A percentile compares a stretch with the other conserved stretches of the same genome.
Evolutionary conservation across 2,113 vertebrate species (phyloP).

Genomic region (Martes martes): DNA sequence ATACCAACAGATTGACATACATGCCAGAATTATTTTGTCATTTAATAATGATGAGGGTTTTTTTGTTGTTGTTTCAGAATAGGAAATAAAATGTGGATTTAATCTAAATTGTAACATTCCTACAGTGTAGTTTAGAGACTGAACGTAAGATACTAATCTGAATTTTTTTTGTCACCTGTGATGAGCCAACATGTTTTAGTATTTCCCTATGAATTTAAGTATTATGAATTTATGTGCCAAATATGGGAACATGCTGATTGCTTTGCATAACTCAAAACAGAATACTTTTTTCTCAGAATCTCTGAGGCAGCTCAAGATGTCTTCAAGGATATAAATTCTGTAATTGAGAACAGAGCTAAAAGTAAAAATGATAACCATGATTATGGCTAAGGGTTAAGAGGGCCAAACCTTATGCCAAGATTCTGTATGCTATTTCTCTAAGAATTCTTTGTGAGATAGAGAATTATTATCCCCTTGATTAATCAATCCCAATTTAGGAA

Average conservation of each 20-base stretch:
- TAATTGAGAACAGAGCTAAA: conserved; percentile 62
- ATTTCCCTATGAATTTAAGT: conserved; percentile 34
- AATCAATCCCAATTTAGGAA: conserved; percentile 1
- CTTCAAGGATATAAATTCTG: conserved; percentile 42
- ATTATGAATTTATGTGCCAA: conserved; percentile 18
- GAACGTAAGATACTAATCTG: neutral
- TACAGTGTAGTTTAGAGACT: conserved; percentile 46
- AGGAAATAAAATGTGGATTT: conserved; percentile 22
- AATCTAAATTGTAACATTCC: neutral
- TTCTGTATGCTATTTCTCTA: neutral
- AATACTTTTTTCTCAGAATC: neutral
- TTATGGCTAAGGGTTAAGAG: neutral
- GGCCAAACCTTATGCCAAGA: neutral
- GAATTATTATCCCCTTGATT: neutral
- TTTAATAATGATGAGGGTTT: conserved; percentile 41
- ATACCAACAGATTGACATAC: conserved; percentile 66
- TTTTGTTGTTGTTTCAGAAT: conserved; percentile 51
- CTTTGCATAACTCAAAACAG: conserved; percentile 55
- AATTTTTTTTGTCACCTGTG: conserved; percentile 40
- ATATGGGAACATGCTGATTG: conserved; percentile 17
- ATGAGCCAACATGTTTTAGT: conserved; percentile 7
- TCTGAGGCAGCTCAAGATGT: conserved; percentile 17
- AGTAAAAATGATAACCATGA: conserved; percentile 5
- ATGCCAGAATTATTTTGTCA: neutral
- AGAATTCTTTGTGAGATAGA: neutral